A percentile compares a stretch with the other conserved stretches of the same genome.
Conservation (phyloP, 2,888 invertebrate genomes). For the Glyphotaelius pellucidus region DNA sequence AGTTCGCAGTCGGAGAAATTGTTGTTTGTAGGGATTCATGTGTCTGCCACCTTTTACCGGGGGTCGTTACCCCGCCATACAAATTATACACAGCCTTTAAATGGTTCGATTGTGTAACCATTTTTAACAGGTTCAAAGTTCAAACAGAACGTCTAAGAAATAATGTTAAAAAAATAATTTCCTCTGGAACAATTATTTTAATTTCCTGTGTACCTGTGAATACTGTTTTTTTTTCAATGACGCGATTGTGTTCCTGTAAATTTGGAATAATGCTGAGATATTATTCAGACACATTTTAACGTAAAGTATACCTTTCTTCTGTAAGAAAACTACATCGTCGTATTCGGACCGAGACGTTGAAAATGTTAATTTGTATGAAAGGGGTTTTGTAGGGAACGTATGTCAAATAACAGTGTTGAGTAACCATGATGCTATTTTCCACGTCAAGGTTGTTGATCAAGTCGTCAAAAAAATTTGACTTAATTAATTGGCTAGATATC, state of each 20-base stretch:
- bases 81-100: neutral
- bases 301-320: neutral
- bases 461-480: too few species aligned
- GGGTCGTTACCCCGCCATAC: constrained; percentile 25
- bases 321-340: neutral
- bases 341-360: neutral
- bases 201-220: too few species aligned
- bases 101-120: neutral
- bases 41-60: neutral
- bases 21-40: constrained; percentile 31
- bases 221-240: too few species aligned
- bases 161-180: too few species aligned
- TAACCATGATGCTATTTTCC: too few species aligned
- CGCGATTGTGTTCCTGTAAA: neutral
- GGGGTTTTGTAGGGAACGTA: too few species aligned
- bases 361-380: too few species aligned
- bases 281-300: neutral
- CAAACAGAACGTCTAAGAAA: neutral
- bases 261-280: neutral
- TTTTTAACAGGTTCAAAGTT: neutral
- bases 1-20: constrained; percentile 19
- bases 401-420: too few species aligned
- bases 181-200: too few species aligned
- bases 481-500: too few species aligned
- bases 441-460: too few species aligned